These are phyloP conservation scores for Anableps anableps DNA, from an alignment of 2,797 vertebrate species.

Conservation along the genomic window DNA sequence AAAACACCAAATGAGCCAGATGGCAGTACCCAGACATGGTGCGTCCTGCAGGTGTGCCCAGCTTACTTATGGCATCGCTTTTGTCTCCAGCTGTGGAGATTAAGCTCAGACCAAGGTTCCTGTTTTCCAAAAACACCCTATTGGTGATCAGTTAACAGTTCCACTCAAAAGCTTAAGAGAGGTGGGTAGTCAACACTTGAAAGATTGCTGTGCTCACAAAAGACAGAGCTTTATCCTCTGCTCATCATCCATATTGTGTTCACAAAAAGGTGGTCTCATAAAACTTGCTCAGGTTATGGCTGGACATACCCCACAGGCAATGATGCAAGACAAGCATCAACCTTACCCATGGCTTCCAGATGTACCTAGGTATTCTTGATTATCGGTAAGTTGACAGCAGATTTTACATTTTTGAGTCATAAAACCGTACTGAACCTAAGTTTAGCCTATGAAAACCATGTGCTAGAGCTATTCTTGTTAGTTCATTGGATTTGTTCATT, in stretches of 20 bases:
- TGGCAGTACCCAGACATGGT: neutral
- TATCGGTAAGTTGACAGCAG: neutral
- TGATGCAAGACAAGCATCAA: neutral
- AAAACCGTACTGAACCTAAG: too few species aligned
- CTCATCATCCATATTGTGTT: neutral
- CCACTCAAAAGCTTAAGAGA: neutral
- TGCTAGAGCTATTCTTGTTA: neutral
- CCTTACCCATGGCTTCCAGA: neutral
- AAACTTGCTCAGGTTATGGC: neutral
- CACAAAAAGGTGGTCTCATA: neutral
- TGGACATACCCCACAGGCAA: neutral
- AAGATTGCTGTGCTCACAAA: neutral
- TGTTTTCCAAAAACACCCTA: too few species aligned
- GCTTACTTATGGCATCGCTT: too few species aligned
- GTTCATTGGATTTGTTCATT: neutral
- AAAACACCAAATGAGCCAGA: neutral
- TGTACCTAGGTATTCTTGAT: neutral
- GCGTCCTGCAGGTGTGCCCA: neutral
- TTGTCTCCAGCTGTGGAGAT: neutral
- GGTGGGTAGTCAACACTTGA: neutral
- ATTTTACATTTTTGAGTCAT: too few species aligned
- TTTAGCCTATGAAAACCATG: too few species aligned
- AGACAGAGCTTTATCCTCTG: neutral
- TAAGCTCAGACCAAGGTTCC: neutral
- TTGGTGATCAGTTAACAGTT: too few species aligned